These are phyloP conservation scores for Tetanocera ferruginea DNA, from an alignment of 2,888 invertebrate species.

Conservation along the genomic window DNA sequence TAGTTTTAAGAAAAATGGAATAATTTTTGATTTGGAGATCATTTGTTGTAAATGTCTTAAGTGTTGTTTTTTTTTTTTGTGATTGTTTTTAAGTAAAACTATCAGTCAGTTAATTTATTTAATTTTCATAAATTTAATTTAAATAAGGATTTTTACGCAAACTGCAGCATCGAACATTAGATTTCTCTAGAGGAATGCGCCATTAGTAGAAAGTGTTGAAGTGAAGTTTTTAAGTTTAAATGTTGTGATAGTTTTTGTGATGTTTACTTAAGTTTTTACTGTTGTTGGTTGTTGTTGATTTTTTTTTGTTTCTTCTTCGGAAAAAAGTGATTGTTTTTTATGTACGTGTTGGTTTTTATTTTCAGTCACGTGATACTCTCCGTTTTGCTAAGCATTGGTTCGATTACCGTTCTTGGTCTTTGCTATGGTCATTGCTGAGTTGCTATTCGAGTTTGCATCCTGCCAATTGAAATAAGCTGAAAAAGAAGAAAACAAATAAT, in stretches of 20 bases:
- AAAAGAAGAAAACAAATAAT: neutral
- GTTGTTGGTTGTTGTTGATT: too few species aligned
- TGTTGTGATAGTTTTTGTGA: conserved; percentile 5
- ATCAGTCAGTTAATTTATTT: conserved; percentile 54
- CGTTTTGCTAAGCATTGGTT: conserved; percentile 7
- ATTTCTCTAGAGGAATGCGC: too few species aligned
- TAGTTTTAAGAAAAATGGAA: conserved; percentile 37
- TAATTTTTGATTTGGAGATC: conserved; percentile 45
- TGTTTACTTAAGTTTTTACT: conserved; percentile 13
- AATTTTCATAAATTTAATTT: neutral
- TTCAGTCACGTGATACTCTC: neutral
- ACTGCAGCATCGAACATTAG: too few species aligned
- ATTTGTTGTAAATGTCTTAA: conserved; percentile 29
- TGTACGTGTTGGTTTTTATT: neutral
- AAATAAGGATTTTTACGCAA: too few species aligned
- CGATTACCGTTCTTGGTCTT: neutral
- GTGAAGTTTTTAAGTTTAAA: too few species aligned
- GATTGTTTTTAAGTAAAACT: conserved; percentile 44
- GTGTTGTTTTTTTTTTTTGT: conserved; percentile 28
- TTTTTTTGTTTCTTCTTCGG: neutral
- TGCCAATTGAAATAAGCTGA: neutral
- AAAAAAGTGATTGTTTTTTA: neutral
- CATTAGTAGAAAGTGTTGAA: too few species aligned
- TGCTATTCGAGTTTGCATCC: neutral
- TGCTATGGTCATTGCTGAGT: conserved; percentile 11